Base-by-base conservation (phyloP, 2,113 vertebrate species). In the Spilogale gracilis region DNA sequence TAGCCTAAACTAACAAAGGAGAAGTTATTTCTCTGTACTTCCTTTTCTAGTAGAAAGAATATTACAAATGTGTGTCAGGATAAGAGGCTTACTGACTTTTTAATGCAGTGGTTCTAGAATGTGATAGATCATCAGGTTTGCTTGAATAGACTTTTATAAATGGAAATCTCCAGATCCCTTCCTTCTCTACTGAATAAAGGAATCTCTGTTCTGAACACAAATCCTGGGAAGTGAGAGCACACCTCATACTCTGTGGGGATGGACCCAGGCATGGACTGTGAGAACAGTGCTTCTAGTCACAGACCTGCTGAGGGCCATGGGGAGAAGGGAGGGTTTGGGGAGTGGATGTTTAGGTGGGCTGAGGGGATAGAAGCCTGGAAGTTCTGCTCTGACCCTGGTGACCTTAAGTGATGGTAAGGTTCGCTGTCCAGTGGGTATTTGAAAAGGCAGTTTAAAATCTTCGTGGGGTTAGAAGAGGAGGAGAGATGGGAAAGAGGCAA, bases 91-190 rank as follows among this genome's bases (percentile, higher is more conserved):
- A 20, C 9, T 14, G 27, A 65, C 20, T 81, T 91, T 65, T 56
- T 81, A 54, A 8, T 12, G 17, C 8, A 23, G 43, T 20, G 10
- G 27, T 56, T 76, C 78, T 32, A 63, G 61, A 79, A 58, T 88
- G n/a, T 78, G 52, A 65, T 27, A 63, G 63, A 50, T 88, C 95
- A 82, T 63, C 93, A 63, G 45, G 61, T 58, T 82, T 60, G 23
- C 18, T 52, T 50, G 17, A 85, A 84, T 78, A 74, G 65, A 48
- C 58, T 82, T 95, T 74, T 25, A n/a, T 25, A 21, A 7, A 16
- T 48, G 30, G 52, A 61, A 71, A 76, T 87, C 54, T 56, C 27
- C 93, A 67, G 6, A 93, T 97, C 48, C 85, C n/a, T 52, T 21
- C 32, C 5, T 17, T 25, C 71, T n/a, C 43, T 25, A 25, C 7